phyloP scores from a whole-genome alignment of 2,888 invertebrate species.

The Leucozona laternaria region DNA sequence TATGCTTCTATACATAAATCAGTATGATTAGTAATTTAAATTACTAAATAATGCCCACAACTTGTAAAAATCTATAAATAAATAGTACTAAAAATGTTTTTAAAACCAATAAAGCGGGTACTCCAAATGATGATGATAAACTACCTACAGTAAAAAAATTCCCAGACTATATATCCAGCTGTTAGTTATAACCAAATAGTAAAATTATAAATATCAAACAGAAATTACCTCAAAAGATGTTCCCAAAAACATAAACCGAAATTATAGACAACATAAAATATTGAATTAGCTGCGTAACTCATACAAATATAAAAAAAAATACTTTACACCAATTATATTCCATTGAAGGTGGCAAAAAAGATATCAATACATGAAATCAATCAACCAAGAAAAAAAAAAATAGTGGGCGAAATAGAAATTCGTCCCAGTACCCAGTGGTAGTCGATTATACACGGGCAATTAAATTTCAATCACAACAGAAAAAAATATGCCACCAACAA shows the following conservation, averaged over 20 bases:
- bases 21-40: no score
- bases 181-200: not conserved
- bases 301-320: slow-evolving; percentile 3
- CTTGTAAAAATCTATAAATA: no score
- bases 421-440: no score
- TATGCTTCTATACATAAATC: no score
- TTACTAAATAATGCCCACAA: no score
- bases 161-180: not conserved
- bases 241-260: not conserved
- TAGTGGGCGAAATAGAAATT: not conserved
- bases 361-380: not conserved
- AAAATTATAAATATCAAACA: not conserved
- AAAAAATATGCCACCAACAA: not conserved
- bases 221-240: not conserved
- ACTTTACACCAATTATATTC: no score
- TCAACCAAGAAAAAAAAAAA: not conserved
- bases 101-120: no score
- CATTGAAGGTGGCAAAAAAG: not conserved
- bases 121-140: no score
- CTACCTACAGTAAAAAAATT: no score
- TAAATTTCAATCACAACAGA: slow-evolving; percentile 57
- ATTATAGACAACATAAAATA: not conserved
- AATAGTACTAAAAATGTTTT: no score
- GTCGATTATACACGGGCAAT: slow-evolving; percentile 67
- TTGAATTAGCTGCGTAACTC: not conserved